Evolutionary conservation across 2,888 invertebrate species (phyloP).

Genomic region (Pyralis farinalis): DNA sequence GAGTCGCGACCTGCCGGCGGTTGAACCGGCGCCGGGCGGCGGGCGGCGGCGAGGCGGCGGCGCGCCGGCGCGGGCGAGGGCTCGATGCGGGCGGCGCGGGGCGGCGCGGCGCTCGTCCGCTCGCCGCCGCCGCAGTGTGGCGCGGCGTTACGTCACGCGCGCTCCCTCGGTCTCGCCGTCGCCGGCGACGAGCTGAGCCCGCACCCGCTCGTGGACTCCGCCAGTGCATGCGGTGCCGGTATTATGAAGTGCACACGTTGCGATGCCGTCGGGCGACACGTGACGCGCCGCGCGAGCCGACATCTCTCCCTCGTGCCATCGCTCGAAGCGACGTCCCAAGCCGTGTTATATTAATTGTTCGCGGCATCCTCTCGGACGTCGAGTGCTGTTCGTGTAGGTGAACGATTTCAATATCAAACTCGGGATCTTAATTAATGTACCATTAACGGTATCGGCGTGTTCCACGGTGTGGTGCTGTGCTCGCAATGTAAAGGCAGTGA

Average conservation of each 20-base stretch:
- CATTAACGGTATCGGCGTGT: too few species aligned
- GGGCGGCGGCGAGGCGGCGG: conserved; percentile 17
- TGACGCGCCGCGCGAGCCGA: neutral
- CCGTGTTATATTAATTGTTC: too few species aligned
- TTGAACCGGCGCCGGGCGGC: conserved; percentile 11
- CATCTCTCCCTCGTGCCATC: neutral
- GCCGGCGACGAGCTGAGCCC: conserved; percentile 8
- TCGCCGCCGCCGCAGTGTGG: conserved; percentile 42
- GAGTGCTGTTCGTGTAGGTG: too few species aligned
- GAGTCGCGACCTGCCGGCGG: conserved; percentile 7
- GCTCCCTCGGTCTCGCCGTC: conserved; percentile 14
- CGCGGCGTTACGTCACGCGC: conserved; percentile 47
- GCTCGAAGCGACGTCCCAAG: too few species aligned
- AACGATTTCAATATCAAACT: too few species aligned
- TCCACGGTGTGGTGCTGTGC: too few species aligned
- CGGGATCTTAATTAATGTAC: too few species aligned
- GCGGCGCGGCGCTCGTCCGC: conserved; percentile 14
- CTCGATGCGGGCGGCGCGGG: conserved; percentile 23
- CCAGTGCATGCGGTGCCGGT: neutral
- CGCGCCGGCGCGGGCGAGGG: conserved; percentile 16
- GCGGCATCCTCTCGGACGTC: too few species aligned
- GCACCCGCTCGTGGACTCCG: conserved; percentile 4
- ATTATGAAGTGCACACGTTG: conserved; percentile 6
- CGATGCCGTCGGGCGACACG: neutral
- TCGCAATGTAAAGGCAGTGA: too few species aligned